A percentile compares a stretch with the other conserved stretches of the same genome.
These are phyloP conservation scores for Athalia cordata DNA, from an alignment of 2,888 invertebrate genomes.

Conservation along the genomic window DNA sequence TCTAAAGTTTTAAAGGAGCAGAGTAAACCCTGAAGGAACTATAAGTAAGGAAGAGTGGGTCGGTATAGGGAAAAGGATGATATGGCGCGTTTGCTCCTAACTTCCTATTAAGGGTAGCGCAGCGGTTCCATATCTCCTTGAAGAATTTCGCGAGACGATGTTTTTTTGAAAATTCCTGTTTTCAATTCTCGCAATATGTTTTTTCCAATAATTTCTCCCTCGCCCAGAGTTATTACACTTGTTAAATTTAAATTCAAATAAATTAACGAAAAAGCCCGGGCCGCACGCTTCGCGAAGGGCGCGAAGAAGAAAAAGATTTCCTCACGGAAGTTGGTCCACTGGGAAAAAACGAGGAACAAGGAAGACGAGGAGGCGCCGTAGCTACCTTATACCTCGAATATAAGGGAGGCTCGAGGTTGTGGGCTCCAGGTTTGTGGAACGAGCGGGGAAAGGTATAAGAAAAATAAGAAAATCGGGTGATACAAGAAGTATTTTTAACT, in stretches of 20 bases:
- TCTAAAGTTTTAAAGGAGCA: slow-evolving; percentile 49
- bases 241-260: slow-evolving; percentile 65
- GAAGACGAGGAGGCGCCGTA: neutral
- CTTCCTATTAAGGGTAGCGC: neutral
- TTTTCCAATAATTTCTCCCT: neutral
- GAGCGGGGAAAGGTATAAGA: slow-evolving; percentile 15
- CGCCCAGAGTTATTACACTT: slow-evolving; percentile 52
- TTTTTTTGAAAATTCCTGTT: slow-evolving; percentile 21
- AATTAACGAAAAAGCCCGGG: slow-evolving; percentile 54
- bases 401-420: neutral
- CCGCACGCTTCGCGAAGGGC: neutral
- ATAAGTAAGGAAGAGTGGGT: slow-evolving; percentile 14
- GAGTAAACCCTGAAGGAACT: slow-evolving; percentile 9
- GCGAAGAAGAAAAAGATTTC: slow-evolving; percentile 7
- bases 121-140: neutral
- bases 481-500: slow-evolving; percentile 64
- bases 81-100: slow-evolving; percentile 4
- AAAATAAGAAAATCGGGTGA: slow-evolving; percentile 50
- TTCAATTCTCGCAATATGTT: slow-evolving; percentile 21
- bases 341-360: neutral
- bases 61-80: slow-evolving; percentile 6
- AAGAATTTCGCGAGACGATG: neutral
- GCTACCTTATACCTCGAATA: neutral
- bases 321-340: neutral
- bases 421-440: neutral